Evolutionary conservation across 2,797 vertebrate species (phyloP).

Genomic region (Pangasius krempfi): DNA sequence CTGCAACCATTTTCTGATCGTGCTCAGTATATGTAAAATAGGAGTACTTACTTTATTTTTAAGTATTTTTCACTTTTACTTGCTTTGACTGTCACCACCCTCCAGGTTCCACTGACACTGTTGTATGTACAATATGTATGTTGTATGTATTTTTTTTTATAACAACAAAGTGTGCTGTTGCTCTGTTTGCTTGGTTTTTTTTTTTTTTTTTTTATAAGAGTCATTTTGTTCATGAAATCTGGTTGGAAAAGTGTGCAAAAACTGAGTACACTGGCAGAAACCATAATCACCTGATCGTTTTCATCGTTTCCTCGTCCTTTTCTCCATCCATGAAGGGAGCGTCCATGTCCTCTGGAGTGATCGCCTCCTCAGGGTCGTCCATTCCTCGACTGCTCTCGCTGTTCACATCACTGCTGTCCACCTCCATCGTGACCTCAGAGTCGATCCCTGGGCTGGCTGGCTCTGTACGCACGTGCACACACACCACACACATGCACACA

Average conservation of each 20-base stretch:
- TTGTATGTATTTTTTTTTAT: background rate
- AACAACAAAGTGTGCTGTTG: background rate
- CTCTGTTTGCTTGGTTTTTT: background rate
- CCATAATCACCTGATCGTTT: conserved; percentile 87
- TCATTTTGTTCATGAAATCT: background rate
- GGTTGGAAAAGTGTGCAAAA: background rate
- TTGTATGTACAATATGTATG: background rate
- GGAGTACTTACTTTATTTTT: background rate
- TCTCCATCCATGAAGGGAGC: conserved; percentile 87
- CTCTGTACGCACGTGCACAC: conserved; percentile 72
- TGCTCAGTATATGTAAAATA: background rate
- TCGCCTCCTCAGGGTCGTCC: conserved; percentile 88
- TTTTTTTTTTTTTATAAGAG: background rate
- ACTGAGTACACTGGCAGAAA: conserved; percentile 20
- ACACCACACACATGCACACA: conserved; percentile 10
- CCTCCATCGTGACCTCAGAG: conserved; percentile 94
- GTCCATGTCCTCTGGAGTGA: conserved; percentile 91
- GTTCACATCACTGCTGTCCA: conserved; percentile 87
- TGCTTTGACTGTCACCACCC: background rate
- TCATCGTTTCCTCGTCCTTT: conserved; percentile 91
- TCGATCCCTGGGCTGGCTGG: conserved; percentile 90
- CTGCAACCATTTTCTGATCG: background rate
- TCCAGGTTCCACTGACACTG: background rate
- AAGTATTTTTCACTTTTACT: background rate
- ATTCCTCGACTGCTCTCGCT: conserved; percentile 83